phyloP scores from a whole-genome alignment of 2,888 invertebrate genomes.

The Drosophila greeni region DNA sequence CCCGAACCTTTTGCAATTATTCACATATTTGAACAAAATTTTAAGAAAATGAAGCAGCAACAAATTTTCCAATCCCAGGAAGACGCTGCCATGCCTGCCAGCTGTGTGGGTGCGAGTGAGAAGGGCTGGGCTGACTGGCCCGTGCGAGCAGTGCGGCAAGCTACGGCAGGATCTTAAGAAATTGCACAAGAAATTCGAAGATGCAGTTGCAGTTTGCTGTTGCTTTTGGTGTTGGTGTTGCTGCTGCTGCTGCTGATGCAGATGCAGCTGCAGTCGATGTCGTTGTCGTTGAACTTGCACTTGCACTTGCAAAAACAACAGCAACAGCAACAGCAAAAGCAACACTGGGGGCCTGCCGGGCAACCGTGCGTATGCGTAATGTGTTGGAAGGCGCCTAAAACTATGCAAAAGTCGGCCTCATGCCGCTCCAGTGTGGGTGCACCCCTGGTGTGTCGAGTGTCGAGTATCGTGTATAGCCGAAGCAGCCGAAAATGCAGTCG shows the following conservation, averaged over 20 bases:
- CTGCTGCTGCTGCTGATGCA: conserved; percentile 5
- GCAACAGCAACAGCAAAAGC: conserved; percentile 3
- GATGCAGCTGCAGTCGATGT: conserved; percentile 3
- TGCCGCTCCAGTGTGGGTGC: conserved; percentile 15
- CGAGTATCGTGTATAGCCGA: conserved; percentile 30
- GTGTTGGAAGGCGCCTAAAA: conserved; percentile 54
- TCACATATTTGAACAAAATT: conserved; percentile 72
- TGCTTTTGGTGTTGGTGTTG: conserved; percentile 15
- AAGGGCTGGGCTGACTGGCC: conserved; percentile 19
- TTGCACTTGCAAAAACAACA: conserved; percentile 14
- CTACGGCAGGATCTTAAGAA: conserved; percentile 62
- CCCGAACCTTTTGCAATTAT: conserved; percentile 61
- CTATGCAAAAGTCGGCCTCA: conserved; percentile 61
- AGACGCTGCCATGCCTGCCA: conserved; percentile 50
- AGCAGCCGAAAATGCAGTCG: conserved; percentile 48
- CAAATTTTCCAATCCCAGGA: conserved; percentile 63
- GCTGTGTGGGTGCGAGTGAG: conserved; percentile 51
- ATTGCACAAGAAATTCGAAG: conserved; percentile 63
- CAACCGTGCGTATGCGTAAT: conserved; percentile 65
- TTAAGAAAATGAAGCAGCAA: conserved; percentile 74
- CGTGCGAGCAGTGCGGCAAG: conserved; percentile 43
- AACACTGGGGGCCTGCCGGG: conserved; percentile 20
- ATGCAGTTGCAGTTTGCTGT: conserved; percentile 52
- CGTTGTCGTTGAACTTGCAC: conserved; percentile 20
- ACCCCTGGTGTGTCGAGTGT: conserved; percentile 10